Evolutionary conservation across 2,113 vertebrate genomes (phyloP).

Genomic region (Neodontobutis hainanensis): DNA sequence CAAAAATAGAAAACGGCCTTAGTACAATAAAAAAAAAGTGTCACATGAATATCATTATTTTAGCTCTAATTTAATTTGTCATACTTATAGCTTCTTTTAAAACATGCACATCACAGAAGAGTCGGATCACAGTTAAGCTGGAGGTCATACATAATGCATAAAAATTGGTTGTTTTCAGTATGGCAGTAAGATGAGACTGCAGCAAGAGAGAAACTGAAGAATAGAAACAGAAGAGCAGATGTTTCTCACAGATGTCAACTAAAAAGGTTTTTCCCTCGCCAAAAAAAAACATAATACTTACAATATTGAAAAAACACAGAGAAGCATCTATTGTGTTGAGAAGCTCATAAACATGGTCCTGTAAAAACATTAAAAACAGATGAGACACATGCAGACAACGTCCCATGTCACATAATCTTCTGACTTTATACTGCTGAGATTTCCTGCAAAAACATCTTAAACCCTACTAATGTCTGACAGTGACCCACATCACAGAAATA

Average conservation of each 20-base stretch:
- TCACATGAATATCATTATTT: neutral
- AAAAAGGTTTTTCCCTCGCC: neutral
- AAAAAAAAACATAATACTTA: constrained; percentile 73
- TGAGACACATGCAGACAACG: neutral
- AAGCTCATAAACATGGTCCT: constrained; percentile 95
- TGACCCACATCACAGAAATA: constrained; percentile 30
- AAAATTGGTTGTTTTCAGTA: constrained; percentile 5
- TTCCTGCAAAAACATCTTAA: neutral
- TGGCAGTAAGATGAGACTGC: constrained; percentile 20
- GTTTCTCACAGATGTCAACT: neutral
- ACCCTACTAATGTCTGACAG: constrained; percentile 9
- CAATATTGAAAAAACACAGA: constrained; percentile 92
- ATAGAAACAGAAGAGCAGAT: neutral
- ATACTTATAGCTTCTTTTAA: neutral
- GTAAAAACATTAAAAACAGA: constrained; percentile 17
- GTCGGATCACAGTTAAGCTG: constrained; percentile 5
- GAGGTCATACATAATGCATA: constrained; percentile 25
- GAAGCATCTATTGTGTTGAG: constrained; percentile 91
- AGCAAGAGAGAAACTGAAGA: constrained; percentile 1
- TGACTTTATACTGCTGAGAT: neutral
- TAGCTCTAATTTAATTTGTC: neutral
- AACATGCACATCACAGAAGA: constrained; percentile 1
- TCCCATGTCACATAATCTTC: neutral
- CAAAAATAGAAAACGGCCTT: neutral
- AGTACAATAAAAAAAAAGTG: neutral